phyloP scores from a whole-genome alignment of 2,888 invertebrate species.

The Caenorhabditis macrosperma region DNA sequence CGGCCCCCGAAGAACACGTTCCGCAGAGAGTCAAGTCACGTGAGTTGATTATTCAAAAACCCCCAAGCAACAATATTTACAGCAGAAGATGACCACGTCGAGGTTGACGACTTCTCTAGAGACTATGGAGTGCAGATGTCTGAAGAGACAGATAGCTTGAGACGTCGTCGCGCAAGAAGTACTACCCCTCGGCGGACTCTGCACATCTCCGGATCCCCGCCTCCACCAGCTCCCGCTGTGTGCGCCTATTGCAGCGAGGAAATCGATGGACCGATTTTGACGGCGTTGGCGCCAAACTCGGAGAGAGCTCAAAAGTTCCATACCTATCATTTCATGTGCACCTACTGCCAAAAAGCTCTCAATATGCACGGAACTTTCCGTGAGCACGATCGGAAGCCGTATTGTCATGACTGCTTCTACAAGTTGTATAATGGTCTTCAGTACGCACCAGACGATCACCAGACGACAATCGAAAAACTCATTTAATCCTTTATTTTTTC shows the following conservation, averaged over 20 bases:
- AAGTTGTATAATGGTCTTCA: constrained; percentile 86
- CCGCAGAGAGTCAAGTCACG: constrained; percentile 55
- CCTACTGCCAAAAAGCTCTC: constrained; percentile 90
- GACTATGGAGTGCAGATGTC: constrained; percentile 77
- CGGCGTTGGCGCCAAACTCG: constrained; percentile 83
- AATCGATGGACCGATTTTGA: constrained; percentile 75
- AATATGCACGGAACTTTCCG: constrained; percentile 79
- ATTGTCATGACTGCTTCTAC: constrained; percentile 97
- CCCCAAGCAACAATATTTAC: constrained; percentile 24
- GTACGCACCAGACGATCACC: constrained; percentile 77
- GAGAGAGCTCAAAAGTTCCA: constrained; percentile 99
- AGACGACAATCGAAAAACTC: constrained; percentile 75
- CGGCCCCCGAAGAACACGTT: constrained; percentile 73
- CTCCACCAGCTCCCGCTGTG: constrained; percentile 70
- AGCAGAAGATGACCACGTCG: constrained; percentile 73
- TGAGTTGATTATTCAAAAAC: constrained; percentile 13
- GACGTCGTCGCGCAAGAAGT: constrained; percentile 76
- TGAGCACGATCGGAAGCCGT: constrained; percentile 98
- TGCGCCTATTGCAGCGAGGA: constrained; percentile 78
- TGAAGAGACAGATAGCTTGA: constrained; percentile 76
- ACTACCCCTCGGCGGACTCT: constrained; percentile 77
- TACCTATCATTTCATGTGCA: constrained; percentile 96
- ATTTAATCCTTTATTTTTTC: constrained; percentile 61
- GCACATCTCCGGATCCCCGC: constrained; percentile 76
- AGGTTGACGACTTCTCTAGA: constrained; percentile 73